phyloP scores from a whole-genome alignment of 2,113 vertebrate species.

The Fregata magnificens region DNA sequence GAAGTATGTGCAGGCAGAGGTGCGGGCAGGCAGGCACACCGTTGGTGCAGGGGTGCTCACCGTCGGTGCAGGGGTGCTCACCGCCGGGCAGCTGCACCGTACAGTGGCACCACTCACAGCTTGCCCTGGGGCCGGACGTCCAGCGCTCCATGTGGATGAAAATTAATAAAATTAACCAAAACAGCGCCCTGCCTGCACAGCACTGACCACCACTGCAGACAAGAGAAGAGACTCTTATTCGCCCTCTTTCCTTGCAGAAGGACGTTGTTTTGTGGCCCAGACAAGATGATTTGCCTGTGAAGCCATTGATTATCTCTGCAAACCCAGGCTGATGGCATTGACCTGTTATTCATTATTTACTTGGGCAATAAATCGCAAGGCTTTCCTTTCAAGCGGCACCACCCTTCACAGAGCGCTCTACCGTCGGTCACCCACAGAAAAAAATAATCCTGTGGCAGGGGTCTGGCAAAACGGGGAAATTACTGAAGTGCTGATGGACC shows the following conservation, averaged over 20 bases:
- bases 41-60: background rate
- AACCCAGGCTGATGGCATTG: background rate
- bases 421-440: accelerated
- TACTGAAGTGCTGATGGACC: accelerated
- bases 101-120: background rate
- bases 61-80: background rate
- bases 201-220: background rate
- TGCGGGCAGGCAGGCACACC: background rate
- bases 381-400: background rate
- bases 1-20: background rate
- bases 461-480: accelerated
- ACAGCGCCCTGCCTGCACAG: background rate
- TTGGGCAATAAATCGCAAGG: accelerated
- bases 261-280: accelerated
- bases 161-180: background rate
- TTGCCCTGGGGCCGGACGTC: background rate
- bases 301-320: background rate
- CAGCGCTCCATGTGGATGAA: background rate
- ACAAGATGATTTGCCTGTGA: accelerated
- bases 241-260: background rate
- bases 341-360: background rate
- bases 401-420: accelerated
- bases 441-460: background rate
- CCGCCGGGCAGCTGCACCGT: accelerated
- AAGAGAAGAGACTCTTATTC: background rate